Base-by-base conservation (phyloP, 2,888 invertebrate species). In the Argynnis bischoffii region DNA sequence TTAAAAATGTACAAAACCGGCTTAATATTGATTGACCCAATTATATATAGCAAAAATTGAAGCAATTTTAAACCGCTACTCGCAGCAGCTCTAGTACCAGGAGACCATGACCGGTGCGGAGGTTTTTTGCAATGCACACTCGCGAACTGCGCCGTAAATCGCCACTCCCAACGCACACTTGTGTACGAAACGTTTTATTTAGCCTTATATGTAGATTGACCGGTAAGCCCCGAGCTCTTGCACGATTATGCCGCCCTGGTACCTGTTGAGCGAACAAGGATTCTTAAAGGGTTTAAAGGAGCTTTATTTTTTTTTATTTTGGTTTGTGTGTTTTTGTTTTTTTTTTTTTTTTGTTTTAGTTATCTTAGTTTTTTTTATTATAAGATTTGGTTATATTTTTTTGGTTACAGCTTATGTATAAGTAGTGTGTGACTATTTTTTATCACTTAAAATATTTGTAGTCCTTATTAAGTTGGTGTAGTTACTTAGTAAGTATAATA, bases 201-300 rank as follows among this genome's bases (percentile, higher is more conserved):
- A 86, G 84, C 88, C 85, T 87, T 88, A 74, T 72, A 90, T 86
- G 86, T 87, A 85, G 86, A 84, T 84, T 87, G 80, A 79, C 82
- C 83, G 83, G 87, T 87, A 87, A 79, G 80, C 77, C 86, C 86
- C 88, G 66, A 77, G 74, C 72, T 87, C 83, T 82, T 81, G 72
- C 76, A 70, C 74, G 66, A 14, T 79, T 77, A 81, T 92, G 86
- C 50, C 65, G 66, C 75, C 90, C 90, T 91, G 81, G 91, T 92
- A 90, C 85, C 77, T 78, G 55, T 67, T 78, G 75, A 78, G 81
- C 76, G 72, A 70, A 79, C 77, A 90, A 92, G 92, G 92, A 92
- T 87, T 81, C 82, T 71, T 80, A 83, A 83, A 82, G 83, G 82
- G 76, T 72, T 74, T 55, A 64, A 73, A 74, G 67, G 67, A 72